Conservation (phyloP, 2,888 invertebrate genomes). For the Phlogophora meticulosa region DNA sequence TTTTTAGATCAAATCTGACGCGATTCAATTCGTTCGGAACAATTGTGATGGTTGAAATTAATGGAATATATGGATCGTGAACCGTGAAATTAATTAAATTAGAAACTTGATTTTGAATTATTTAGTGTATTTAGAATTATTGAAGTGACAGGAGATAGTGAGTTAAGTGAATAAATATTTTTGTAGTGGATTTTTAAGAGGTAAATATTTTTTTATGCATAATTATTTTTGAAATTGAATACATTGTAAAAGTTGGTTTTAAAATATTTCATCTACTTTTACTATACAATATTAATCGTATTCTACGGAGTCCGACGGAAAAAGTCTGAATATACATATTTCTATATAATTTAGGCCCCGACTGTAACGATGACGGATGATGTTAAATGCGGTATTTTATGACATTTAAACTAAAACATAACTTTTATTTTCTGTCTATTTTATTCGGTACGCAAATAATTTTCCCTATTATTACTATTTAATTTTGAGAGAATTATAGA, state of each 20-base stretch:
- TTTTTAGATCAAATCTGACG: constrained; percentile 51
- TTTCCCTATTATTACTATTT: no score
- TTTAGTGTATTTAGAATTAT: constrained; percentile 49
- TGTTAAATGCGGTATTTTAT: background rate
- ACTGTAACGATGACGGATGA: no score
- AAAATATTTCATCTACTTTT: background rate
- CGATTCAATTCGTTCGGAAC: constrained; percentile 45
- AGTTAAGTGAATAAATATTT: constrained; percentile 47
- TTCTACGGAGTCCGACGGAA: background rate
- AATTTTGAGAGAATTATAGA: no score
- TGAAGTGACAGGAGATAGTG: constrained; percentile 61
- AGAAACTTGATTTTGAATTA: constrained; percentile 38
- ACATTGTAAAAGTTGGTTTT: no score
- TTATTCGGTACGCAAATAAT: no score
- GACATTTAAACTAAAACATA: background rate
- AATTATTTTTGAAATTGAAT: background rate
- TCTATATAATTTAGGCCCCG: background rate
- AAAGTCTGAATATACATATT: background rate
- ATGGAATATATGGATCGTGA: constrained; percentile 43
- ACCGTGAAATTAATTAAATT: constrained; percentile 40
- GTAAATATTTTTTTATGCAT: constrained; percentile 54
- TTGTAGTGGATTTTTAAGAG: constrained; percentile 60
- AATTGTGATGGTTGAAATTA: constrained; percentile 52
- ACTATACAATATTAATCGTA: background rate
- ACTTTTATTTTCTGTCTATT: no score